Percentiles rank a stretch among this genome's conserved stretches.
phyloP scores from a whole-genome alignment of 2,888 invertebrate species.

The Macrosiphum euphorbiae region DNA sequence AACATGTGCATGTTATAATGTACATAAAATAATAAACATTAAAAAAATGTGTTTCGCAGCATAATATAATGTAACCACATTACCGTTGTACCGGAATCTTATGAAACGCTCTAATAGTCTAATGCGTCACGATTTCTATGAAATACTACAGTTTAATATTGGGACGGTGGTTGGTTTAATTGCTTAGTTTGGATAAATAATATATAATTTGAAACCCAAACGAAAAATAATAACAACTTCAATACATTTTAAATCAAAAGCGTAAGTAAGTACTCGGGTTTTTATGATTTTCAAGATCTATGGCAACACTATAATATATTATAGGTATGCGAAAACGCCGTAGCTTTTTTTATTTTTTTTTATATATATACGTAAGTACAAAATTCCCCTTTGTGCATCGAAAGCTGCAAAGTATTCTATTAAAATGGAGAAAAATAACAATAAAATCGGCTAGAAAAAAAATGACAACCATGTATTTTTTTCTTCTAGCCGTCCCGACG shows the following conservation, averaged over 20 bases:
- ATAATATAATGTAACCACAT: not conserved
- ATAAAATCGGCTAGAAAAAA: slow-evolving; percentile 36
- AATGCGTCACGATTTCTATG: not conserved
- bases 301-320: not conserved
- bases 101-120: not conserved
- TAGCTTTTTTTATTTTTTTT: not conserved
- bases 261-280: not conserved
- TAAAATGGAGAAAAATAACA: slow-evolving; percentile 31
- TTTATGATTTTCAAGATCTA: not conserved
- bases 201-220: not conserved
- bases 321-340: not conserved
- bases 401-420: slow-evolving; percentile 18
- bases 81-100: not conserved
- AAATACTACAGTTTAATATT: not conserved
- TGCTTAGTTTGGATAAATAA: not conserved
- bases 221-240: not conserved
- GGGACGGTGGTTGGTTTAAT: not conserved
- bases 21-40: not conserved
- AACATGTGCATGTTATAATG: not conserved
- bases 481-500: not conserved
- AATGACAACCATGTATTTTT: slow-evolving; percentile 23
- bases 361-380: not conserved
- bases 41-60: not conserved
- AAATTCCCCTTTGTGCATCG: not conserved
- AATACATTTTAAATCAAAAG: not conserved